phyloP scores from a whole-genome alignment of 2,113 vertebrate genomes.

The Perca schrenkii region DNA sequence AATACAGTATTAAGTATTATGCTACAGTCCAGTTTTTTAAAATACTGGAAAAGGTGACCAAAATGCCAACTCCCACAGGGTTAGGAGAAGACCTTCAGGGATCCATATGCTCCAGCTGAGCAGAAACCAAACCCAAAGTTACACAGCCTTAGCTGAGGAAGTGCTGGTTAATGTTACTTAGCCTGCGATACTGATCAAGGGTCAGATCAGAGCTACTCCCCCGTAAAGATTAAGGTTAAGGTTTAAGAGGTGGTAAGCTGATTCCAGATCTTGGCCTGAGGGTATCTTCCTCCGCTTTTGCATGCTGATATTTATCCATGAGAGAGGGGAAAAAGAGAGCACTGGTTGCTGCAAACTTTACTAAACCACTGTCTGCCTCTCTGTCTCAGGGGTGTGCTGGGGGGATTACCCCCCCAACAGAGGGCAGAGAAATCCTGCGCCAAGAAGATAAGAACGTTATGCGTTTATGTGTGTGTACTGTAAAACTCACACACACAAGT shows the following conservation, averaged over 20 bases:
- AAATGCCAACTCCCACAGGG: neutral
- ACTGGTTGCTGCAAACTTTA: constrained; percentile 73
- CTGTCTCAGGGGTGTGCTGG: constrained; percentile 62
- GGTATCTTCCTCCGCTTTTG: constrained; percentile 39
- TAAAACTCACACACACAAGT: constrained; percentile 5
- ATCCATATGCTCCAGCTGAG: neutral
- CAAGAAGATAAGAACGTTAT: constrained; percentile 80
- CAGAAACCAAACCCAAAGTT: neutral
- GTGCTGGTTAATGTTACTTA: constrained; percentile 15
- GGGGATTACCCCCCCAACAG: constrained; percentile 80
- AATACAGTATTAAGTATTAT: neutral
- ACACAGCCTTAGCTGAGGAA: neutral
- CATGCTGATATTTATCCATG: constrained; percentile 64
- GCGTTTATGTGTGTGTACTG: neutral
- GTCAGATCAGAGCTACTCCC: constrained; percentile 66
- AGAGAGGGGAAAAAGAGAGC: constrained; percentile 28
- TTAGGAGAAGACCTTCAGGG: neutral
- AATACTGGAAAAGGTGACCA: neutral
- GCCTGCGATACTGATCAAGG: constrained; percentile 43
- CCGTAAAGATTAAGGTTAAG: constrained; percentile 66
- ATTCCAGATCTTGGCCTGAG: constrained; percentile 51
- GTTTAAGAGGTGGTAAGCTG: constrained; percentile 62
- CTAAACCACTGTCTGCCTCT: constrained; percentile 68
- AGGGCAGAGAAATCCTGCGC: constrained; percentile 77
- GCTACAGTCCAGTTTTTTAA: too few relatives aligned